Percentiles rank a stretch among this genome's conserved stretches.
These are phyloP conservation scores for Nipponacmea schrenckii DNA, from an alignment of 2,888 invertebrate species.

Conservation along the genomic window DNA sequence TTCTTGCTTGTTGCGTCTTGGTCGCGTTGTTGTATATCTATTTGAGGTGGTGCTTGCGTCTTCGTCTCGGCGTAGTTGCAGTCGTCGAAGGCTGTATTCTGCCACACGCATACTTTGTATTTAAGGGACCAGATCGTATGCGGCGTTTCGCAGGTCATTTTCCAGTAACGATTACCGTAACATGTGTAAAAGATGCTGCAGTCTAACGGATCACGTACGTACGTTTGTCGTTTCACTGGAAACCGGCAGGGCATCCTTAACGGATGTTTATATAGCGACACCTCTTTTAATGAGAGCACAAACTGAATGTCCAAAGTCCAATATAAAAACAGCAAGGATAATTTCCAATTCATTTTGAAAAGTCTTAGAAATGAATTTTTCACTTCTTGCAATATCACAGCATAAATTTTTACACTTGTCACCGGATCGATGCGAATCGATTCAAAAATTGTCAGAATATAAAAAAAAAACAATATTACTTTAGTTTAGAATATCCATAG, in stretches of 20 bases:
- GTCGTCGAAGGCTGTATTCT: constrained; percentile 32
- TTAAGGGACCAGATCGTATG: constrained; percentile 35
- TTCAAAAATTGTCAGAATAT: too few species aligned
- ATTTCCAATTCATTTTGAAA: too few species aligned
- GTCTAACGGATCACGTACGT: constrained; percentile 25
- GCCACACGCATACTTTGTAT: constrained; percentile 39
- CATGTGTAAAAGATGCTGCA: constrained; percentile 35
- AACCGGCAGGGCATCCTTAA: constrained; percentile 14
- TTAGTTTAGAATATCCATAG: too few species aligned
- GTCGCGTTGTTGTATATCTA: background rate
- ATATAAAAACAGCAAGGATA: too few species aligned
- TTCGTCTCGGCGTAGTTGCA: constrained; percentile 14
- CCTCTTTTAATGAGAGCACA: background rate
- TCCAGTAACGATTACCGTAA: constrained; percentile 27
- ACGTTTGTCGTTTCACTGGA: constrained; percentile 20
- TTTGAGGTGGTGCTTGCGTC: background rate
- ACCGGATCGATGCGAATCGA: too few species aligned
- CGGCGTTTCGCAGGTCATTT: constrained; percentile 23
- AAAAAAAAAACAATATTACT: too few species aligned
- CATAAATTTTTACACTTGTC: too few species aligned
- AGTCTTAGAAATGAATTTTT: too few species aligned
- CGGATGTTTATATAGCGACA: constrained; percentile 14
- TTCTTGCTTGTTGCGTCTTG: background rate
- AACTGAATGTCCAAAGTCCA: too few species aligned
- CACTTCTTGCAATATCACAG: too few species aligned